These are phyloP conservation scores for Habropoda laboriosa DNA, from an alignment of 1,140 invertebrate species.

Conservation along the genomic window DNA sequence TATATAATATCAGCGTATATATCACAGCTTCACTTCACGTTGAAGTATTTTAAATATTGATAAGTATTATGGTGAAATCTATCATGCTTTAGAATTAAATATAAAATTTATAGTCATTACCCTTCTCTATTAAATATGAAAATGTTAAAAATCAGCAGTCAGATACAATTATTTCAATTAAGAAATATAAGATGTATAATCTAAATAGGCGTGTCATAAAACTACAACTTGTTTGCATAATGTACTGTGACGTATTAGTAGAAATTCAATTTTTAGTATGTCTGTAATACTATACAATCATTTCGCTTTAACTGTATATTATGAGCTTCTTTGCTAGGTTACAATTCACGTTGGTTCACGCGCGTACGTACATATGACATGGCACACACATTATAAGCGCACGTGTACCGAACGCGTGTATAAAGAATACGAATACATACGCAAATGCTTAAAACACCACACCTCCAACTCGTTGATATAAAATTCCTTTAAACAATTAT, in stretches of 20 bases:
- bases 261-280: not conserved
- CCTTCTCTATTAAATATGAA: not conserved
- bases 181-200: not conserved
- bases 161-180: not conserved
- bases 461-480: not conserved
- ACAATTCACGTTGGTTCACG: constrained; percentile 3
- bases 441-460: constrained; percentile 11
- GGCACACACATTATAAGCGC: not conserved
- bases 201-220: not conserved
- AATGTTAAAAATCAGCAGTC: constrained; percentile 18
- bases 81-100: not conserved
- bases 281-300: not conserved
- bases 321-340: not conserved
- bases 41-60: not conserved
- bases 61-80: not conserved
- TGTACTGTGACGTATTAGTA: not conserved
- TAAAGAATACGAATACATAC: constrained; percentile 6
- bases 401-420: constrained; percentile 25
- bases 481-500: not conserved
- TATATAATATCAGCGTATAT: not conserved
- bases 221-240: not conserved
- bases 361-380: not conserved
- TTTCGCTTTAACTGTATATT: not conserved
- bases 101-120: constrained; percentile 15
- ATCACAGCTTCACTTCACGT: not conserved